Conservation (phyloP, 2,888 invertebrate genomes). For the Lamellibrachia columna region DNA sequence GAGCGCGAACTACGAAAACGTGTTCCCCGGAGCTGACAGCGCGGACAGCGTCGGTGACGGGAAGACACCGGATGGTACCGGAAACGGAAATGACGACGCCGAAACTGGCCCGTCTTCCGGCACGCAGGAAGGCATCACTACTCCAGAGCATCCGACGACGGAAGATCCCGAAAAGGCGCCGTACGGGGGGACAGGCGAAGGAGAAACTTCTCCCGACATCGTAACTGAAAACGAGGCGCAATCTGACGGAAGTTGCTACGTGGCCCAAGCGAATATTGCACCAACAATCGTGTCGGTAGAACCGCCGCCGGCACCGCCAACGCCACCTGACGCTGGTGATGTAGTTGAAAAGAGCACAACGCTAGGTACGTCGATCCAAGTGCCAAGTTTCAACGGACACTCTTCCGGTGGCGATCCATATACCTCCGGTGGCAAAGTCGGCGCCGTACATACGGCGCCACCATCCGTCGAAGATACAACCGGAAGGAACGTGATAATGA, state of each 20-base stretch:
- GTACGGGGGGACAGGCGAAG: not conserved
- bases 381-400: not conserved
- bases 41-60: not conserved
- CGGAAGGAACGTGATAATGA: not conserved
- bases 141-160: not conserved
- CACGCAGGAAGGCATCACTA: constrained; percentile 9
- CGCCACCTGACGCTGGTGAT: not conserved
- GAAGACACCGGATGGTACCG: not conserved
- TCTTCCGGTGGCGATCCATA: not conserved
- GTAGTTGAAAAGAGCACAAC: not conserved
- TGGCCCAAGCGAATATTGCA: not conserved
- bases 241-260: not conserved
- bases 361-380: not conserved
- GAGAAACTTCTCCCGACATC: not conserved
- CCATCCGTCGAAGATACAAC: not conserved
- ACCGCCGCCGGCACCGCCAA: not conserved
- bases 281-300: not conserved
- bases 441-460: not conserved
- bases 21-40: not conserved
- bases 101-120: not conserved
- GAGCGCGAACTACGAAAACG: not conserved
- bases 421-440: not conserved
- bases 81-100: not conserved
- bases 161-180: not conserved
- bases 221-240: not conserved